Evolutionary conservation across 2,888 invertebrate genomes (phyloP).

Genomic region (Scrobipalpa atriplicella): DNA sequence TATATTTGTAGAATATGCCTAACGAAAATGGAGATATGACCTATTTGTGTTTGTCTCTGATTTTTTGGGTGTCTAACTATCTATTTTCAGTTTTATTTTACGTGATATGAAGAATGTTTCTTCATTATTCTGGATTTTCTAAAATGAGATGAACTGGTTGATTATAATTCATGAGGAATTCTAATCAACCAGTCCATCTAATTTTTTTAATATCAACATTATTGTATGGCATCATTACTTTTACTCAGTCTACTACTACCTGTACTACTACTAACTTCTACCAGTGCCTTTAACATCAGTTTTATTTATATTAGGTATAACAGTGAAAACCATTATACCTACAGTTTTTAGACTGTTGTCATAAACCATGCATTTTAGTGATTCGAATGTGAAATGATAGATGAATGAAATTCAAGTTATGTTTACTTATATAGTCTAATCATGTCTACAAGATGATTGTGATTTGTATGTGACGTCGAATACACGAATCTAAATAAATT

Average conservation of each 20-base stretch:
- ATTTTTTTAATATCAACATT: too few species aligned
- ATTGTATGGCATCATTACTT: too few species aligned
- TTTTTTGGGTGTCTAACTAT: too few species aligned
- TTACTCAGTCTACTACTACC: not conserved
- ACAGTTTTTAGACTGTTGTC: constrained; percentile 54
- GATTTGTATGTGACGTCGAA: constrained; percentile 59
- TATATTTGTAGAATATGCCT: too few species aligned
- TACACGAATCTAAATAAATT: constrained; percentile 39
- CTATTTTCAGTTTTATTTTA: too few species aligned
- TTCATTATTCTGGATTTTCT: too few species aligned
- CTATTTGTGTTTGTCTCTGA: too few species aligned
- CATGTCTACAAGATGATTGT: constrained; percentile 45
- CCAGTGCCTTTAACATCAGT: not conserved
- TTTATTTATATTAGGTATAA: not conserved
- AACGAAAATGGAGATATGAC: too few species aligned
- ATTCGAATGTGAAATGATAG: constrained; percentile 43
- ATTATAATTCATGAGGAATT: too few species aligned
- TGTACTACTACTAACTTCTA: not conserved
- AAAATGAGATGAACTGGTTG: too few species aligned
- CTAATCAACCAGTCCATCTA: too few species aligned
- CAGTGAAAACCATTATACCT: not conserved
- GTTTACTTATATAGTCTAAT: constrained; percentile 54
- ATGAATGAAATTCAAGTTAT: constrained; percentile 48
- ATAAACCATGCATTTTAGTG: constrained; percentile 67
- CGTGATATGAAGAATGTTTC: too few species aligned